Percentiles rank a stretch among this genome's conserved stretches.
Conservation (phyloP, 2,797 vertebrate genomes). For the Arnoldichthys spilopterus region DNA sequence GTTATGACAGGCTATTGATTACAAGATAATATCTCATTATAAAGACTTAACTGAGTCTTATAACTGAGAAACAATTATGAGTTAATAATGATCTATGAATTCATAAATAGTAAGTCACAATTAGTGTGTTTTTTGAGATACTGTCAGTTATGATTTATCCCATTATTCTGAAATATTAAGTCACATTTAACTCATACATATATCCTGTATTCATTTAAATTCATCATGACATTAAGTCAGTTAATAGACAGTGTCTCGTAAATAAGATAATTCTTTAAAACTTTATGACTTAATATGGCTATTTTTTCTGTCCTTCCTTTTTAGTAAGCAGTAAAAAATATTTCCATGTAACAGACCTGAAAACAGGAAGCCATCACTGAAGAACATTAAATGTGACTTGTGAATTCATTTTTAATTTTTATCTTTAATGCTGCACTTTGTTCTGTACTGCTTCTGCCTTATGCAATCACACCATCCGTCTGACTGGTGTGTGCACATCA, state of each 20-base stretch:
- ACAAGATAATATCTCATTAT: no score
- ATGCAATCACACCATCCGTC: neutral
- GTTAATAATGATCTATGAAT: no score
- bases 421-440: neutral
- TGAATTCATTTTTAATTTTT: neutral
- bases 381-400: neutral
- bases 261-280: neutral
- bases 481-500: conserved; percentile 4
- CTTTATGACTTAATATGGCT: no score
- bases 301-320: no score
- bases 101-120: neutral
- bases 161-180: neutral
- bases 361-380: neutral
- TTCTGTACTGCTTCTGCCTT: neutral
- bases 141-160: neutral
- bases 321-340: no score
- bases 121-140: neutral
- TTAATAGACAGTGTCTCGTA: neutral
- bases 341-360: neutral
- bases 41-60: neutral
- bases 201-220: neutral
- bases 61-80: neutral
- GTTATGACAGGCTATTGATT: no score
- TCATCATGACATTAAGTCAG: neutral
- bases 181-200: neutral